These are phyloP conservation scores for Seriola aureovittata DNA, from an alignment of 2,113 vertebrate species.

Conservation along the genomic window DNA sequence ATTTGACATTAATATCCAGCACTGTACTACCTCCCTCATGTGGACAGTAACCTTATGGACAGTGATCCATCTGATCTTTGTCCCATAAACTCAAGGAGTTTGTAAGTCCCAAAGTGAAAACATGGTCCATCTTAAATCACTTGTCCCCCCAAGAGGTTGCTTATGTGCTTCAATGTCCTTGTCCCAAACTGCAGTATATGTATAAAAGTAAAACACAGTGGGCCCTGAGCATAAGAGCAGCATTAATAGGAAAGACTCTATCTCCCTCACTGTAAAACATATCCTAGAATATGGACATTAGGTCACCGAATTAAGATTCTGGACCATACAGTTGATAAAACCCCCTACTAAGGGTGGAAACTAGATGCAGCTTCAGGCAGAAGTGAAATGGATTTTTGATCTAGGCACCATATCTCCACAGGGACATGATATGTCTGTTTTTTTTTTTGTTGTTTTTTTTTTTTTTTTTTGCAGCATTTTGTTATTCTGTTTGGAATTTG, in stretches of 20 bases:
- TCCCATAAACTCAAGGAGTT: constrained; percentile 57
- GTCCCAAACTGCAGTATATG: constrained; percentile 20
- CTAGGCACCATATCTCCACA: background rate
- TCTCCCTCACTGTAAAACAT: background rate
- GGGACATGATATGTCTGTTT: background rate
- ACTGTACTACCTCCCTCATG: background rate
- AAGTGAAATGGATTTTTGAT: constrained; percentile 28
- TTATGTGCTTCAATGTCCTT: constrained; percentile 40
- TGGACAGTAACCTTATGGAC: constrained; percentile 7
- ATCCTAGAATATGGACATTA: background rate
- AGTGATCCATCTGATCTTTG: constrained; percentile 36
- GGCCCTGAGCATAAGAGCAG: constrained; percentile 5
- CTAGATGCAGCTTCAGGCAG: constrained; percentile 8
- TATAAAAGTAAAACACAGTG: constrained; percentile 46
- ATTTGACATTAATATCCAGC: background rate
- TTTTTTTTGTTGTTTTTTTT: background rate
- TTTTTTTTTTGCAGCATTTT: background rate
- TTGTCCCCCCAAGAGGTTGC: constrained; percentile 27
- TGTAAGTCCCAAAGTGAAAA: constrained; percentile 44
- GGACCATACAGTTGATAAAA: background rate
- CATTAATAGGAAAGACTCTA: background rate
- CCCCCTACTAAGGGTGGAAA: background rate
- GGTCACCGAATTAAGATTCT: constrained; percentile 3
- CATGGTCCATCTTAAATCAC: constrained; percentile 52
- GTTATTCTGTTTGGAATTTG: background rate